Base-by-base conservation (phyloP, 2,113 vertebrate species). In the Epinephelus fuscoguttatus region DNA sequence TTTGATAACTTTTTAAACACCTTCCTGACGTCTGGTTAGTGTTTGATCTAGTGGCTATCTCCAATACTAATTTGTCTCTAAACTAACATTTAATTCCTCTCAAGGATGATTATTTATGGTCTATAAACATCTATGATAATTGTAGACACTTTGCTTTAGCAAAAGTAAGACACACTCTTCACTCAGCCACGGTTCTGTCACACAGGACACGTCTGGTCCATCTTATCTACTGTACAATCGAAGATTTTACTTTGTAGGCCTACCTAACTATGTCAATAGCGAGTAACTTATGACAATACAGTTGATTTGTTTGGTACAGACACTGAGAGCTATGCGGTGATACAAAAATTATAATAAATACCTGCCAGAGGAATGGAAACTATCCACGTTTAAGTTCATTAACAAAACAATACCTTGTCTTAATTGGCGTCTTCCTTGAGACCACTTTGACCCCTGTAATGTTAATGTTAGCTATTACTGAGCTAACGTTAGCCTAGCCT, bases 401-500 rank as follows among this genome's bases (percentile, higher is more conserved):
- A 0, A 55, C 64, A 57, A 60, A 11, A 77, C 7, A 78, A 21
- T n/a, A 23, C 2, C 3, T n/a, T 8, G 6, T 53, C 30, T 40
- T 57, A 81, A 70, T 9, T 42, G 15, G 27, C 15, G 52, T 69
- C 9, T 67, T 66, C 37, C 18, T 30, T 21, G 4, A 14, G 19
- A 70, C 57, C 59, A 80, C 53, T 79, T 53, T 55, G 61, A 90
- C 71, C 82, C 70, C 42, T 63, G 56, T 37, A 78, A 75, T 62
- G 57, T 68, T 75, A 62, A 68, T 64, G 73, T 74, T 73, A 73
- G 63, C 79, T 60, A 8, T 55, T 13, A 1, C 61, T 13, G 30
- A 40, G 84, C 90, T 93, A 94, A 45, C 57, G 21, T 64, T 87
- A 91, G 86, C 82, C 47, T 82, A 53, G 49, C 49, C 42, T 55